phyloP scores from a whole-genome alignment of 1,140 invertebrate species.

The Drosophila grimshawi region DNA sequence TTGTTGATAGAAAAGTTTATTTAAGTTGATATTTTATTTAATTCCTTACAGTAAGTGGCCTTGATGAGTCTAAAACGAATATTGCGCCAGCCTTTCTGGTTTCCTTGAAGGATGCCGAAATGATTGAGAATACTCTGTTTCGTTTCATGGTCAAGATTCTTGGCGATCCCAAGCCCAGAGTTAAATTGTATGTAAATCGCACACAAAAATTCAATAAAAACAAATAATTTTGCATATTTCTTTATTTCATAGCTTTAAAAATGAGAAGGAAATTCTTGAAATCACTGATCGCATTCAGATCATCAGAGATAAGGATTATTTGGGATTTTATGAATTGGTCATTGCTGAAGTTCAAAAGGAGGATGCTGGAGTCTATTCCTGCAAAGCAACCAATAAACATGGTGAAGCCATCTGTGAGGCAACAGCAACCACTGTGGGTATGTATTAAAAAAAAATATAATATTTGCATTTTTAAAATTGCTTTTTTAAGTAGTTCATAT shows the following conservation, averaged over 20 bases:
- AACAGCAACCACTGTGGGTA: conserved; percentile 91
- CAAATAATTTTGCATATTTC: not conserved
- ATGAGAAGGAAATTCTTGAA: conserved; percentile 89
- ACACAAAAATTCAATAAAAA: not conserved
- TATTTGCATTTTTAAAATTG: too few relatives aligned
- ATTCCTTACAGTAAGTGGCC: conserved; percentile 82
- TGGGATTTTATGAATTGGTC: conserved; percentile 95
- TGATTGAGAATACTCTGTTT: conserved; percentile 93
- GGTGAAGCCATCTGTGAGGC: conserved; percentile 92
- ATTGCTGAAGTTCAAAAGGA: conserved; percentile 91
- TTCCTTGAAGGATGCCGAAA: conserved; percentile 93
- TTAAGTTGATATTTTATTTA: not conserved
- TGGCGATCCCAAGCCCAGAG: conserved; percentile 92
- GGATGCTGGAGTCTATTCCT: conserved; percentile 96
- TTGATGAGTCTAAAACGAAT: conserved; percentile 88
- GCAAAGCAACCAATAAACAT: conserved; percentile 93
- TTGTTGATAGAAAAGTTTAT: too few relatives aligned
- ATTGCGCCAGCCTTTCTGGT: conserved; percentile 93
- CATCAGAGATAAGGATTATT: conserved; percentile 90
- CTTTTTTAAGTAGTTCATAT: too few relatives aligned
- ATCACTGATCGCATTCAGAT: conserved; percentile 90
- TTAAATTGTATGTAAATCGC: conserved; percentile 91
- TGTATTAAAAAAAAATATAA: too few relatives aligned
- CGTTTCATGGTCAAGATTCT: conserved; percentile 95
- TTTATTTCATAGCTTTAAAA: conserved; percentile 90